Evolutionary conservation across 2,113 vertebrate species (phyloP), one percentile per base, ranked within the genome.

Genomic region (Microcebus lehilahytsara): DNA sequence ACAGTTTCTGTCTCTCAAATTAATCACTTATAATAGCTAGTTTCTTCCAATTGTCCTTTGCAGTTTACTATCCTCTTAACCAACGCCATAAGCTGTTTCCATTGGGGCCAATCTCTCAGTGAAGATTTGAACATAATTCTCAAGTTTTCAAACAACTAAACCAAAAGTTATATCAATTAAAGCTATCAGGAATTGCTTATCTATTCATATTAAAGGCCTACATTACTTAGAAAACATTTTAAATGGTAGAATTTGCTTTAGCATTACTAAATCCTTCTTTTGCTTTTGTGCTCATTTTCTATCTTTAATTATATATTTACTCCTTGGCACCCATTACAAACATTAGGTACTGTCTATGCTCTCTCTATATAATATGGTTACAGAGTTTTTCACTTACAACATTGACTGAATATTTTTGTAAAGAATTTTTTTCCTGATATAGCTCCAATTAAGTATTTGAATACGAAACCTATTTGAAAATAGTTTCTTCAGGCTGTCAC

Each of bases 381-480:
- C 42, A 74, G 67, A 92, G n/a, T 75, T 84, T 96, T 87, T 96
- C 66, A 89, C 72, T 92, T 85, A 72, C 23, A 89, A 93, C 30
- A 83, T 46, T 77, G 67, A 25, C 14, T 40, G 34, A 95, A n/a
- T 77, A 74, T 93, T 93, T 78, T 96, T 85, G 75, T 77, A 89
- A 94, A 86, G 71, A 58, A 23, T 83, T 86, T 56, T 97, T 96
- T 95, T 83, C 71, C 37, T 88, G 46, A 89, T 49, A 93, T 0
- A 83, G 81, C 42, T 88, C 96, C 88, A 97, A 95, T 97, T 75
- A 96, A 91, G 80, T 32, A 83, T 92, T 97, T 97, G 86, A 86
- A 83, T 93, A 92, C 27, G 93, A 98, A 71, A 66, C 13, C 32
- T 86, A 81, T 16, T 91, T 72, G n/a, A 94, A 98, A 93, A 77